Conservation (phyloP, 2,113 vertebrate genomes). For the Eudyptes chrysolophus region DNA sequence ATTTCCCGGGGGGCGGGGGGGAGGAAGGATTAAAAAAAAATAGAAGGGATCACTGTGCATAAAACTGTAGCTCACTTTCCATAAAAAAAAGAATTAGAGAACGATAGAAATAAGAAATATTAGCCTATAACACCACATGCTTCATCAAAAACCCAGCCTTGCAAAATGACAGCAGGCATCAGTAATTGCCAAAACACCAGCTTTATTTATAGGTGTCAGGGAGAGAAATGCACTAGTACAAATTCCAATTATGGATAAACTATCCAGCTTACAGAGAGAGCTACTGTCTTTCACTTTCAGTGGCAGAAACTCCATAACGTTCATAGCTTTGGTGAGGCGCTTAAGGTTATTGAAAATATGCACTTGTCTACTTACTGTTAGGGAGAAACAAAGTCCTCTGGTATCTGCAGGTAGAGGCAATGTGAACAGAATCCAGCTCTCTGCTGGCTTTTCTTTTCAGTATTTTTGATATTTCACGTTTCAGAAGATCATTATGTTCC, state of each 20-base stretch:
- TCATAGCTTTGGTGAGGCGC: not conserved
- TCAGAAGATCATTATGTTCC: not conserved
- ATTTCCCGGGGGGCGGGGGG: not conserved
- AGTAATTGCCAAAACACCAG: constrained; percentile 50
- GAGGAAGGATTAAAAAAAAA: not conserved
- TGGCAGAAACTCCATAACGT: not conserved
- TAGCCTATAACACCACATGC: constrained; percentile 9
- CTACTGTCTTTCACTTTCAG: not conserved
- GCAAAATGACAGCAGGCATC: constrained; percentile 41
- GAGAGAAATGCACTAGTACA: not conserved
- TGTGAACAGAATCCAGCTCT: not conserved
- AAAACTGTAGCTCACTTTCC: constrained; percentile 18
- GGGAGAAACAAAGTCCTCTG: not conserved
- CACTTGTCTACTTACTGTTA: accelerated
- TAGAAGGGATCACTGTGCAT: not conserved
- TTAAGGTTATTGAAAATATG: not conserved
- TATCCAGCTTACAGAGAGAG: not conserved
- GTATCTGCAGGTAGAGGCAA: not conserved
- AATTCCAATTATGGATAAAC: constrained; percentile 42
- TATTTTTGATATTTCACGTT: not conserved
- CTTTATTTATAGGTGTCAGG: constrained; percentile 27
- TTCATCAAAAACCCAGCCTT: constrained; percentile 41
- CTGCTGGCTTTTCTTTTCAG: not conserved
- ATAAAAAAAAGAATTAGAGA: constrained; percentile 20
- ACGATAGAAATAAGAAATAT: constrained; percentile 36